Evolutionary conservation across 2,113 vertebrate species (phyloP).

Genomic region (Lycaon pictus): DNA sequence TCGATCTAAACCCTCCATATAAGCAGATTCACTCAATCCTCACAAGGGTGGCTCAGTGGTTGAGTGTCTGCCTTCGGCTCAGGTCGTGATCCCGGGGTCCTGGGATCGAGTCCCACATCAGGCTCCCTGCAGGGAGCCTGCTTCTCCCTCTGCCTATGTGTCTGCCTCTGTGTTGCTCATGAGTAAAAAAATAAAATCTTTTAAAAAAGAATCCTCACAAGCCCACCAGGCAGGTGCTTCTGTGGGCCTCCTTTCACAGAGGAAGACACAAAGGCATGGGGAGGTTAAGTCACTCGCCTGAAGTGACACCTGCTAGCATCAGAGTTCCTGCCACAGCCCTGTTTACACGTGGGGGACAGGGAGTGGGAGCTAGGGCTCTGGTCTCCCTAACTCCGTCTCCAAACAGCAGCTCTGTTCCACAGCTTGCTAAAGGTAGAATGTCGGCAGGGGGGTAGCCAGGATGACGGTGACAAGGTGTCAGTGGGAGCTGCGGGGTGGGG

Average conservation of each 20-base stretch:
- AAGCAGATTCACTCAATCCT: background rate
- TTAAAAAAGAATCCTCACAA: too few relatives aligned
- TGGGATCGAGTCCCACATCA: too few relatives aligned
- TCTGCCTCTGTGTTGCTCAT: too few relatives aligned
- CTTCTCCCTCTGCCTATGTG: too few relatives aligned
- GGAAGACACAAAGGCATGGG: background rate
- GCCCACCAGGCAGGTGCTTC: background rate
- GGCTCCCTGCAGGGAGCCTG: too few relatives aligned
- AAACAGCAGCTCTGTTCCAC: background rate
- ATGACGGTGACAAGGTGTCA: background rate
- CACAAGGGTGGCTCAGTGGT: too few relatives aligned
- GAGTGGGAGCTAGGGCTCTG: rapidly evolving
- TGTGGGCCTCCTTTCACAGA: background rate
- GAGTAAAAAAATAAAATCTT: too few relatives aligned
- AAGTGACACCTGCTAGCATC: rapidly evolving
- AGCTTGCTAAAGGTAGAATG: background rate
- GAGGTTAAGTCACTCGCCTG: background rate
- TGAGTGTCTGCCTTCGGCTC: too few relatives aligned
- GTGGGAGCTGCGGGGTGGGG: background rate
- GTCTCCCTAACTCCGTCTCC: background rate
- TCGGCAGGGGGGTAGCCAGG: background rate
- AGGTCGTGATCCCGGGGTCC: too few relatives aligned
- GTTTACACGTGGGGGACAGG: background rate
- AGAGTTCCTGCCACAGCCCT: background rate
- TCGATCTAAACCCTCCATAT: background rate